Percentiles rank a stretch among this genome's conserved stretches.
These are phyloP conservation scores for Oenanthe oenanthe DNA, from an alignment of 2,113 vertebrate species.

Conservation along the genomic window DNA sequence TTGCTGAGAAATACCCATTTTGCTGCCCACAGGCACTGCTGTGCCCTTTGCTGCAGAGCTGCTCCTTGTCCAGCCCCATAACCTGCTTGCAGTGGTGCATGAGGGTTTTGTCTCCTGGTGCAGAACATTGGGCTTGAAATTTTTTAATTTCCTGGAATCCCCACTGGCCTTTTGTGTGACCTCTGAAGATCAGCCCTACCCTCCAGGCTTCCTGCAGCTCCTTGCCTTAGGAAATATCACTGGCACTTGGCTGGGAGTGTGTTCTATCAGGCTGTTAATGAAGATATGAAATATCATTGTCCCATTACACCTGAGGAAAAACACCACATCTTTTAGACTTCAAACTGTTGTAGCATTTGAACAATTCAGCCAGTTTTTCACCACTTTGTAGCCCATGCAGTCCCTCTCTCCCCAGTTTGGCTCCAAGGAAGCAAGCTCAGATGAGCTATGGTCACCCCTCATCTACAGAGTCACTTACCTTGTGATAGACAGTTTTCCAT, in stretches of 20 bases:
- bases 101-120: background rate
- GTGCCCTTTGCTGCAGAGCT: background rate
- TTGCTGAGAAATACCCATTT: background rate
- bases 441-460: background rate
- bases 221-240: background rate
- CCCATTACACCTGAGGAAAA: background rate
- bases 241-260: background rate
- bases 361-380: background rate
- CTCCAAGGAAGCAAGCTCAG: background rate
- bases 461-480: background rate
- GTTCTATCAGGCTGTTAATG: background rate
- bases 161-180: background rate
- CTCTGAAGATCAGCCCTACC: background rate
- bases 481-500: background rate
- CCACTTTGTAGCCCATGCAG: background rate
- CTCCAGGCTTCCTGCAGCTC: background rate
- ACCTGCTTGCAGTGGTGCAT: background rate
- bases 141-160: background rate
- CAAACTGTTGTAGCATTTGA: background rate
- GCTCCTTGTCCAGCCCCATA: background rate
- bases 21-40: background rate
- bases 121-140: background rate
- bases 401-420: background rate
- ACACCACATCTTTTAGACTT: background rate
- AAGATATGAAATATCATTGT: background rate